Evolutionary conservation across 2,888 invertebrate genomes (phyloP), one percentile per base, ranked within the genome.

Genomic region (Hedychridium roseum): DNA sequence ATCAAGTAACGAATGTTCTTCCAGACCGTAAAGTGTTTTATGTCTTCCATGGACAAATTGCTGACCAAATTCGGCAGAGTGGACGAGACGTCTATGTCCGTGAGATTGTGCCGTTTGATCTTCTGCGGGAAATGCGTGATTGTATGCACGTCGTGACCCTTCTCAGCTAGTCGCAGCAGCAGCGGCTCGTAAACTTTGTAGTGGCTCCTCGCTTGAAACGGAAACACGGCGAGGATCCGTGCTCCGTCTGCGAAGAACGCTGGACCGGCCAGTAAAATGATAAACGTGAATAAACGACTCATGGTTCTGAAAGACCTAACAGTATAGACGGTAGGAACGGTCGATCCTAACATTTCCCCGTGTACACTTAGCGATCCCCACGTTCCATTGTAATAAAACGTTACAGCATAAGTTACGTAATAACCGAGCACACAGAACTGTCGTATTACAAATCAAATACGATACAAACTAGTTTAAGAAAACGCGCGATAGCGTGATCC

Each of bases 151-250:
- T 80, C 79, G 56, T 84, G 83, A 1, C 83, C 81, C 12, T 74
- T 67, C 17, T 68, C 61, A 0, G 81, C 70, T 2, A 84, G 73
- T 20, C 78, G 80, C 46, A 77, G 76, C 28, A 81, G 69, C 37
- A 82, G 45, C 0, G 78, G 68, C 23, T 76, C 78, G 50, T 76
- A 77, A 76, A 82, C 80, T 60, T 76, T 77, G 20, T 76, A 81
- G 49, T 83, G 83, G 37, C 82, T 82, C 52, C 73, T 81, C 1
- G 73, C 77, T 5, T 79, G 77, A 38, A 80, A 78, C 1, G 79
- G 73, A 50, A 80, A 81, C 0, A 81, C 55, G 0, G 78, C 80
- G 11, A 83, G 63, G 39, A 83, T 82, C 38, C 76, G 72, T 1
- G 79, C 55, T 4, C 56, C 43, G 9, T 56, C 38, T 18, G 21